phyloP scores from a whole-genome alignment of 2,888 invertebrate species.

The Stenchaetothrips biformis region DNA sequence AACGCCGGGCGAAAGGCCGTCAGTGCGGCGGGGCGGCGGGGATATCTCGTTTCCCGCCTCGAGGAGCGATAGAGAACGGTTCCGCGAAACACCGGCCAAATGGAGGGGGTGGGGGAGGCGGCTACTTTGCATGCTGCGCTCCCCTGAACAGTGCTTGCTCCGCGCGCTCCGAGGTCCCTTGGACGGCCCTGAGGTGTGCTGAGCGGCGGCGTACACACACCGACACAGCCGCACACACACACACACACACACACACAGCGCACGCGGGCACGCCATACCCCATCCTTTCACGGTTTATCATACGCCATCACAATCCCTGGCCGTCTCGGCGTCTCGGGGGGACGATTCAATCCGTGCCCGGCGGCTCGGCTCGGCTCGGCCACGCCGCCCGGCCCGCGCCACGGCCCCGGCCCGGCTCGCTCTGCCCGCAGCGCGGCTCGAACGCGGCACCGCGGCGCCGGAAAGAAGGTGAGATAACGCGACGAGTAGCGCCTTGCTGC shows the following conservation, averaged over 20 bases:
- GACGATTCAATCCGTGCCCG: constrained; percentile 16
- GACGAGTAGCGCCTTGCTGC: no score
- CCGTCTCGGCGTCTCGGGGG: not conserved
- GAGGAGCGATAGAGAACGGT: no score
- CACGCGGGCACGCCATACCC: not conserved
- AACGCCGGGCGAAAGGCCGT: not conserved
- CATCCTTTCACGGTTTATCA: constrained; percentile 11
- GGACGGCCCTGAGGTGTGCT: not conserved
- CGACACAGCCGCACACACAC: not conserved
- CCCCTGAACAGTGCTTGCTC: not conserved
- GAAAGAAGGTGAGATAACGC: no score
- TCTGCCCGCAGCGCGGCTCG: not conserved
- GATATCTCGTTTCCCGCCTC: no score
- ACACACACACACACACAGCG: not conserved
- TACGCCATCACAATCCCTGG: constrained; percentile 17
- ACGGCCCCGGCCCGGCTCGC: not conserved
- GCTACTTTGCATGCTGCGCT: constrained; percentile 9
- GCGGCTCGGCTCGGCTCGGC: constrained; percentile 10
- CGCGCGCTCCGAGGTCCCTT: not conserved
- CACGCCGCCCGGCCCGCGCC: not conserved
- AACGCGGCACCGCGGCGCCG: no score
- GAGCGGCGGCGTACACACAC: not conserved
- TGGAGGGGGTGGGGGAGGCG: not conserved
- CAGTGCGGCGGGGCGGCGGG: not conserved
- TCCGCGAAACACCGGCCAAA: not conserved